A percentile compares a stretch with the other conserved stretches of the same genome.
Evolutionary conservation across 2,888 invertebrate species (phyloP).

Genomic region (Syritta pipiens): DNA sequence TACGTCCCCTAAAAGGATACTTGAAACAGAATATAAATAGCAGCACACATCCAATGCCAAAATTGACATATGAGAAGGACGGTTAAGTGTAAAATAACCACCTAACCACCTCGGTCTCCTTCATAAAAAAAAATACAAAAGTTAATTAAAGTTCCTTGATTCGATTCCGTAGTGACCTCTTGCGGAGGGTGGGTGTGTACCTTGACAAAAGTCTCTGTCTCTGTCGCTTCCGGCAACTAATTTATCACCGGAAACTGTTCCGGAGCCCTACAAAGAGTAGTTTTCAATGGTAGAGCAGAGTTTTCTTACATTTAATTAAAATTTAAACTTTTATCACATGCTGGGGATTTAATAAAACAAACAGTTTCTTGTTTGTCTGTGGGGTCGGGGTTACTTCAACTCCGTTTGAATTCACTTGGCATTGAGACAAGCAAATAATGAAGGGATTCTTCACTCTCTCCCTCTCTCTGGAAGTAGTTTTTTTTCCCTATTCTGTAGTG

Average conservation of each 20-base stretch:
- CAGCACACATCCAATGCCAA: too few species aligned
- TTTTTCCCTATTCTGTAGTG: background rate
- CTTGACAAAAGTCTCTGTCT: conserved; percentile 12
- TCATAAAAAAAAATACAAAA: conserved; percentile 22
- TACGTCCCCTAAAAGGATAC: conserved; percentile 1
- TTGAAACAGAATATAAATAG: conserved; percentile 9
- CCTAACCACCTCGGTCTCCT: background rate
- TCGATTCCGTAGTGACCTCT: conserved; percentile 27
- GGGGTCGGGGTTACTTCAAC: too few species aligned
- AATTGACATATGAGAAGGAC: conserved; percentile 34
- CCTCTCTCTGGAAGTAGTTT: too few species aligned
- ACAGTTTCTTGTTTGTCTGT: background rate
- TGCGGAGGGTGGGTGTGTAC: too few species aligned
- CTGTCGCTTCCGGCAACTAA: conserved; percentile 7
- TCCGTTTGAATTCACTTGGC: too few species aligned
- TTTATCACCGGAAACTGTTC: conserved; percentile 7
- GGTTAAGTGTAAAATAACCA: conserved; percentile 24
- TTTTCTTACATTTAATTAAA: conserved; percentile 38
- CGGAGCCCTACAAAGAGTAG: background rate
- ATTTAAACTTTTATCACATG: conserved; percentile 34
- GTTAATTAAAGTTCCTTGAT: conserved; percentile 46
- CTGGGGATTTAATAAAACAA: background rate
- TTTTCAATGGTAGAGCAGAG: conserved; percentile 6
- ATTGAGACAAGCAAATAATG: too few species aligned
- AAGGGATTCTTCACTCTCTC: too few species aligned